These are phyloP conservation scores for Typhlichthys subterraneus DNA, from an alignment of 2,797 vertebrate genomes.

Conservation along the genomic window DNA sequence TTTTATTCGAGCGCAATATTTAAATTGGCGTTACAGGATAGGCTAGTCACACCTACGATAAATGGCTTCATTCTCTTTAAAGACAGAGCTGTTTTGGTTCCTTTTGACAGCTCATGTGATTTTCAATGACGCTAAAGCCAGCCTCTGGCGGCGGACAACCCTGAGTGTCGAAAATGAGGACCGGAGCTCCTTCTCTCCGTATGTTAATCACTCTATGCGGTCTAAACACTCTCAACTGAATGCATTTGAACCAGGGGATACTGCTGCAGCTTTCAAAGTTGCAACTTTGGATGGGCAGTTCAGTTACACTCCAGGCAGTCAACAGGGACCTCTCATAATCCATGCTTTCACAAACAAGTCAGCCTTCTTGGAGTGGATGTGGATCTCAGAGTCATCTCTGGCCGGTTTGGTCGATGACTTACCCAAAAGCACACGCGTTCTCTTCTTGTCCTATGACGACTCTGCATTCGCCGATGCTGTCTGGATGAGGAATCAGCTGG, in stretches of 20 bases:
- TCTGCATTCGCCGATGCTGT: conserved; percentile 64
- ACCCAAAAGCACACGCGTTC: conserved; percentile 59
- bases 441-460: conserved; percentile 80
- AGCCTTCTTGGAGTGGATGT: conserved; percentile 78
- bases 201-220: background rate
- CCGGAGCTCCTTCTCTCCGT: background rate
- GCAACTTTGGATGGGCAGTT: conserved; percentile 74
- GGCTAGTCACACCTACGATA: background rate
- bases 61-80: conserved; percentile 38
- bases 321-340: conserved; percentile 58
- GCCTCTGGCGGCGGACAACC: conserved; percentile 11
- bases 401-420: conserved; percentile 64
- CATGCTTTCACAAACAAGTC: conserved; percentile 82
- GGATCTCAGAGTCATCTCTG: conserved; percentile 72
- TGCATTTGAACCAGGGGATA: conserved; percentile 70
- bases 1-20: too few relatives aligned
- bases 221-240: background rate
- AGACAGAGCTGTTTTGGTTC: conserved; percentile 24
- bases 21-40: conserved; percentile 20
- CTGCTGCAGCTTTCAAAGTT: conserved; percentile 63
- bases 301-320: conserved; percentile 46
- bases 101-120: conserved; percentile 23
- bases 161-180: background rate
- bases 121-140: background rate
- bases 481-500: conserved; percentile 80